These are phyloP conservation scores for Agriopis leucophaearia DNA, from an alignment of 2,888 invertebrate species.

Conservation along the genomic window DNA sequence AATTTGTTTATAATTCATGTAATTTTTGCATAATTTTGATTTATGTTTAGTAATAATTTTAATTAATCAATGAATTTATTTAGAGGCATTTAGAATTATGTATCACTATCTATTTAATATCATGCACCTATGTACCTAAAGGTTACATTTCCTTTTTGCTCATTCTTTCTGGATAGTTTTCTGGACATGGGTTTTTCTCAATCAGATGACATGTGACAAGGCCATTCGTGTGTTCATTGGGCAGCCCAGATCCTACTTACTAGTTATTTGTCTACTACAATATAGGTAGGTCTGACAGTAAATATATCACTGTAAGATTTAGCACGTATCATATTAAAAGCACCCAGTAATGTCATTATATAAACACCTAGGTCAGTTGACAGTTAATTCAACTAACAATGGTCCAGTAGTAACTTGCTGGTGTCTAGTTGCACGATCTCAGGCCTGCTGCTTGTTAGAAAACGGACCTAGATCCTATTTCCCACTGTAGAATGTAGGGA, in stretches of 20 bases:
- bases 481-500: background rate
- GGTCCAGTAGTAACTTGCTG: slow-evolving; percentile 16
- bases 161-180: too few species aligned
- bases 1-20: background rate
- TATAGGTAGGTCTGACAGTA: too few species aligned
- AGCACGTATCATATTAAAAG: background rate
- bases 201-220: too few species aligned
- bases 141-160: too few species aligned
- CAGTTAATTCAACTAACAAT: slow-evolving; percentile 30
- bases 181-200: too few species aligned
- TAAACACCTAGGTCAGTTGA: slow-evolving; percentile 22
- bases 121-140: too few species aligned
- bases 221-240: too few species aligned
- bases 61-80: too few species aligned
- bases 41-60: background rate
- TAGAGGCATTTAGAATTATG: too few species aligned
- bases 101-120: too few species aligned
- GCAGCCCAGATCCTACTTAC: too few species aligned
- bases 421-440: slow-evolving; percentile 24
- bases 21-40: background rate
- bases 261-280: too few species aligned
- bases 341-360: slow-evolving; percentile 14
- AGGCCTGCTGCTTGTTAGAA: slow-evolving; percentile 7
- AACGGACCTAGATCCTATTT: background rate
- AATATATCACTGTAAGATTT: background rate